Conservation (phyloP, 2,888 invertebrate genomes). For the Watsonalla cultraria region DNA sequence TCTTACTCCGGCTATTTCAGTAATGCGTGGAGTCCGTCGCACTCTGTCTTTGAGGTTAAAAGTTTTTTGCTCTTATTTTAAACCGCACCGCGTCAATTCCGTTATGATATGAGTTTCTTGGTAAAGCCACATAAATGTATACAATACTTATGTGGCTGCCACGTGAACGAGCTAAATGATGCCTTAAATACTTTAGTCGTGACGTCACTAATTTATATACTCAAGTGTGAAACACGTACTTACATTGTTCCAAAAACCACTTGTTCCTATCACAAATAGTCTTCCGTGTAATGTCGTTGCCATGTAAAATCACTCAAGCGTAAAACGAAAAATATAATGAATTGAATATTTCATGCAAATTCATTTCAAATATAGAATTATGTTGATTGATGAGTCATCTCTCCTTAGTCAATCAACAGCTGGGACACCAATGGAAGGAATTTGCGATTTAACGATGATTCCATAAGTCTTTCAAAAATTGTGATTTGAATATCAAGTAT, state of each 20-base stretch:
- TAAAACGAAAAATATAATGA: not conserved
- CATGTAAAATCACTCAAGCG: not conserved
- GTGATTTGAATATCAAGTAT: no score
- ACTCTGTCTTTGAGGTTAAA: not conserved
- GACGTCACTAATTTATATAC: slow-evolving; percentile 21
- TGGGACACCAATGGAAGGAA: not conserved
- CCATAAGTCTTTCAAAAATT: no score
- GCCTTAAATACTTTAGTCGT: no score
- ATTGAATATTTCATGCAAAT: slow-evolving; percentile 1
- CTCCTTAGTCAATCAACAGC: not conserved
- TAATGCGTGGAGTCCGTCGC: not conserved
- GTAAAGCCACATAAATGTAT: not conserved
- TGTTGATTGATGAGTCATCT: not conserved
- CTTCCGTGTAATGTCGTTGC: not conserved
- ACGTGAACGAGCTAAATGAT: not conserved
- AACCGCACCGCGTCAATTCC: not conserved
- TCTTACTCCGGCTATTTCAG: not conserved
- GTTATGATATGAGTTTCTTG: not conserved
- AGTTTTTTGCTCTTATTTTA: not conserved
- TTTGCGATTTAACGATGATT: no score
- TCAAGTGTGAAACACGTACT: slow-evolving; percentile 19
- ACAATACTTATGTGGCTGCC: not conserved
- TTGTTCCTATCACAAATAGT: slow-evolving; percentile 4
- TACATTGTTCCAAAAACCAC: slow-evolving; percentile 9
- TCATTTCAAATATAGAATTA: slow-evolving; percentile 2